Percentiles rank a stretch among this genome's conserved stretches.
Conservation (phyloP, 2,797 vertebrate species). For the Hybognathus amarus region DNA sequence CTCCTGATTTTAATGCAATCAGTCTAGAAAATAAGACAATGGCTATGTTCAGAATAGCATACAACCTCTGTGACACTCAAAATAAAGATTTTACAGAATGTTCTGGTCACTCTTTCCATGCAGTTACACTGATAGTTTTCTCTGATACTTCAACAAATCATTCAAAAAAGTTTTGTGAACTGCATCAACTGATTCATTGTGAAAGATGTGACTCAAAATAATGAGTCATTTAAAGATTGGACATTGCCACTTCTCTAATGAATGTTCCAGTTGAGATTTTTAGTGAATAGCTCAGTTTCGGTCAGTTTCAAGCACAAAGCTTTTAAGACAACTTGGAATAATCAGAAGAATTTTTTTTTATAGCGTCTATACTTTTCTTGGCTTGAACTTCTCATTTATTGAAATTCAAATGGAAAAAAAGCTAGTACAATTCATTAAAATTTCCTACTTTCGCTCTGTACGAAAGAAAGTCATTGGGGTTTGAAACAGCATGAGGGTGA, state of each 20-base stretch:
- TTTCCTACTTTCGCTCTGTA: not conserved
- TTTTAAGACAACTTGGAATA: not conserved
- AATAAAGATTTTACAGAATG: not conserved
- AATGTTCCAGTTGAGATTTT: not conserved
- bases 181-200: not conserved
- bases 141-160: constrained; percentile 11
- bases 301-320: not conserved
- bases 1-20: constrained; percentile 60
- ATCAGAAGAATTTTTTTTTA: not conserved
- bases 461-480: not conserved
- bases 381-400: constrained; percentile 1
- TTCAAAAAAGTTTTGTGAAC: not conserved
- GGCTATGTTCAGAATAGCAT: not conserved
- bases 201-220: not conserved
- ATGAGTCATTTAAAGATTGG: not conserved
- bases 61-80: not conserved
- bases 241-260: not conserved
- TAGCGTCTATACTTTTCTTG: not conserved
- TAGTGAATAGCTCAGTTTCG: not conserved
- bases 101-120: not conserved
- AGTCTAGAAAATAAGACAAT: constrained; percentile 60
- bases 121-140: not conserved
- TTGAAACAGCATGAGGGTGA: constrained; percentile 9
- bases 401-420: not conserved
- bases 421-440: not conserved